Evolutionary conservation across 2,797 vertebrate genomes (phyloP).

Genomic region (Paratrypauchen microcephalus): DNA sequence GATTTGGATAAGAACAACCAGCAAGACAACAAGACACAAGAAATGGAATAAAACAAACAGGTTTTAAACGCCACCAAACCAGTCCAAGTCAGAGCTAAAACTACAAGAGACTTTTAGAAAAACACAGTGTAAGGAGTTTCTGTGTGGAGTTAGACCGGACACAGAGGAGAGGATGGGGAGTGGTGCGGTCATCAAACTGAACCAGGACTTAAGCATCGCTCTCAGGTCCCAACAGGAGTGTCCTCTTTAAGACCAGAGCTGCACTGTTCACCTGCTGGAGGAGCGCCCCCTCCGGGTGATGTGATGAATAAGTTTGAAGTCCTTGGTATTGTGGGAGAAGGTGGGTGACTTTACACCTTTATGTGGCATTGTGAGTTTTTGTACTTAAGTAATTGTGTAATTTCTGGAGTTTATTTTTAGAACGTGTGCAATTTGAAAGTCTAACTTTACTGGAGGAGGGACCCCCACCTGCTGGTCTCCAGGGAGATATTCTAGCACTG

Average conservation of each 20-base stretch:
- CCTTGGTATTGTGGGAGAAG: conserved; percentile 99
- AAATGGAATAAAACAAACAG: conserved; percentile 41
- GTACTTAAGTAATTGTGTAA: not conserved
- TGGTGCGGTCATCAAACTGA: conserved; percentile 40
- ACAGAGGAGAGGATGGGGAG: conserved; percentile 54
- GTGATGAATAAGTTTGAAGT: conserved; percentile 99
- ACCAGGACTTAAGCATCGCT: conserved; percentile 52
- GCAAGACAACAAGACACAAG: conserved; percentile 8
- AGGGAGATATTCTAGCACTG: no score
- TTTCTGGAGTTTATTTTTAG: not conserved
- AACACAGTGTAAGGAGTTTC: conserved; percentile 7
- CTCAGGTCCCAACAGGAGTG: conserved; percentile 46
- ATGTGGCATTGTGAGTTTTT: not conserved
- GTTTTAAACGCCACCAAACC: conserved; percentile 14
- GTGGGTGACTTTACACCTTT: conserved; percentile 76
- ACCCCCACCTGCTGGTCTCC: no score
- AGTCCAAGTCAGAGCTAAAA: conserved; percentile 19
- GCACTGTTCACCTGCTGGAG: conserved; percentile 91
- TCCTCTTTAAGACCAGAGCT: conserved; percentile 71
- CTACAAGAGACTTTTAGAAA: conserved; percentile 26
- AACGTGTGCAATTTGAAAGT: not conserved
- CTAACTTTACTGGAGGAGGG: no score
- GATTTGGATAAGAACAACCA: conserved; percentile 27
- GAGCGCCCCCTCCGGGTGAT: conserved; percentile 95
- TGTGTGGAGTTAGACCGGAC: conserved; percentile 6